Evolutionary conservation across 1,140 invertebrate genomes (phyloP), one percentile per base, ranked within the genome.

Genomic region (Chrysomallon squamiferum): DNA sequence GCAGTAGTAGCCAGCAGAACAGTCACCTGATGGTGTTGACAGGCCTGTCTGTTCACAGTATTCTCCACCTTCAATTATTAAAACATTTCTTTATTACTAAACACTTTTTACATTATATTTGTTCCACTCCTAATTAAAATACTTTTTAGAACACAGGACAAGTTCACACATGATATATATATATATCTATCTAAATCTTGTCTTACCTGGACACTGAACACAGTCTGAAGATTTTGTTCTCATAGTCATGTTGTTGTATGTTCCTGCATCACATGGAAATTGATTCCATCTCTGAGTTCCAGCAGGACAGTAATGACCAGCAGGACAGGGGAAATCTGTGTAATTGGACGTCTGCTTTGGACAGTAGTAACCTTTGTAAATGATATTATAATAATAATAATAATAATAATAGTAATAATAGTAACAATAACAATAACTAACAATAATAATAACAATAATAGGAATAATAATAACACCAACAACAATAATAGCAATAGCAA

Each of bases 361-460:
- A 65, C 82, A 84, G 67, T 75, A 84, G 62, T 79, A 83, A 13
- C 82, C 81, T 83, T n/a, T n/a, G n/a, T n/a, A 60, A 18, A 57
- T 33, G 15, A 41, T 47, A 66, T 38, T 22, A 56, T 2, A 60
- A 43, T 49, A 25, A 62, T 32, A 0, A 35, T n/a, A 65, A 1
- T n/a, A n/a, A n/a, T n/a, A 50, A 20, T n/a, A 13, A n/a, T 20
- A 45, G 30, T 20, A 9, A 20, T 20, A 9, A 9, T 38, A 33
- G 18, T 15, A 22, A 35, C 58, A 38, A 15, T 3, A 6, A 47
- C 45, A 59, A 13, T 20, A 9, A 59, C 57, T 4, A 4, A 59
- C 15, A 35, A 15, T 1, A 27, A 0, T 20, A 15, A 62, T 29
- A 18, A 22, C 30, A 25, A n/a, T n/a, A n/a, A n/a, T n/a, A n/a